These are phyloP conservation scores for Cossypha heuglini DNA, from an alignment of 2,797 vertebrate species.

Conservation along the genomic window DNA sequence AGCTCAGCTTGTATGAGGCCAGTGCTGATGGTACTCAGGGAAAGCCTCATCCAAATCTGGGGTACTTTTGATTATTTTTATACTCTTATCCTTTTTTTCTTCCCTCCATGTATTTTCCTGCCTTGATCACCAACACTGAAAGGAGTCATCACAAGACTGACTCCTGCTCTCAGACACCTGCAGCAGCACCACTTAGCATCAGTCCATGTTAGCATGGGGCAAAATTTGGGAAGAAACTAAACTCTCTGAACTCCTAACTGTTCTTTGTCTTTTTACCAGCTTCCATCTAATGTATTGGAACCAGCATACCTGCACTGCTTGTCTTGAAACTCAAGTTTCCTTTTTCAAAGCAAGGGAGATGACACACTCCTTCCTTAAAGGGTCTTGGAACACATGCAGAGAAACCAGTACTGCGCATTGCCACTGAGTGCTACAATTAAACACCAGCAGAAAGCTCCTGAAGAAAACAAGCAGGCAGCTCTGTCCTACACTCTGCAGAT, in stretches of 20 bases:
- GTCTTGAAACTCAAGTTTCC: not conserved
- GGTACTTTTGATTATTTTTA: not conserved
- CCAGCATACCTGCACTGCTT: not conserved
- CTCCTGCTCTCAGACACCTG: not conserved
- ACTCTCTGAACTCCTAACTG: not conserved
- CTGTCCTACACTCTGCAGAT: not conserved
- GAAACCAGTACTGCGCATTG: not conserved
- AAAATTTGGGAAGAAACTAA: not conserved
- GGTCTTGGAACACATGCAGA: fast-evolving
- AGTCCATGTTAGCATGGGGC: fast-evolving
- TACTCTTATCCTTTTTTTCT: fast-evolving
- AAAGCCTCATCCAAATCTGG: not conserved
- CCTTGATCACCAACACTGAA: not conserved
- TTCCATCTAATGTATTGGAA: not conserved
- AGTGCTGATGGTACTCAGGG: not conserved
- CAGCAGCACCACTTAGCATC: not conserved
- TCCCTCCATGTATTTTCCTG: not conserved
- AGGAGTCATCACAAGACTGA: not conserved
- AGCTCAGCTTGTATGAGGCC: not conserved
- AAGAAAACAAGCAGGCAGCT: not conserved
- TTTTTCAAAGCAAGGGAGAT: not conserved
- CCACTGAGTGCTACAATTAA: fast-evolving
- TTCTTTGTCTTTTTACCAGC: not conserved
- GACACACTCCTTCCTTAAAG: not conserved
- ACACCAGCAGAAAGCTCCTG: not conserved